A percentile compares a stretch with the other conserved stretches of the same genome.
These are phyloP conservation scores for Odocoileus hemionus DNA, from an alignment of 2,113 vertebrate species.

Conservation along the genomic window DNA sequence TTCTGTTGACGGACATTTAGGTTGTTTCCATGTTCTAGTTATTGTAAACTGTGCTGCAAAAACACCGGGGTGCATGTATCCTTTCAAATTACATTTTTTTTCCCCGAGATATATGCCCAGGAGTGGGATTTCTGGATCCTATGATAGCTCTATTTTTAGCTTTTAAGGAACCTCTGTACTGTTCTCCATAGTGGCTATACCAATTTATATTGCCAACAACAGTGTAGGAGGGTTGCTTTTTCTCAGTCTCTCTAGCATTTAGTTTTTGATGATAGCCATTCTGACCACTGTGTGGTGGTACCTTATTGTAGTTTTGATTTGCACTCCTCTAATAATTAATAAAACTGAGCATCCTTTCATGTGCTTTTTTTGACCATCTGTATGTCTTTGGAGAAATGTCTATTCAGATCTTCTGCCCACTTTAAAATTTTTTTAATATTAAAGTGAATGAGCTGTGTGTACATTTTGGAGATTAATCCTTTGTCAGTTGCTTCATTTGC, in stretches of 20 bases:
- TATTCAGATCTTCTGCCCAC: background rate
- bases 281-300: background rate
- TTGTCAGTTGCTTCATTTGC: background rate
- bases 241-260: background rate
- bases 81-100: background rate
- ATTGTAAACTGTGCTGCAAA: background rate
- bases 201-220: background rate
- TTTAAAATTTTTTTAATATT: fast-evolving
- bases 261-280: background rate
- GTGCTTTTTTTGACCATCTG: background rate
- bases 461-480: background rate
- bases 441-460: background rate
- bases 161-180: background rate
- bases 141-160: background rate
- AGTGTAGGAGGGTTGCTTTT: background rate
- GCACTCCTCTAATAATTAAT: background rate
- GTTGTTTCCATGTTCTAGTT: background rate
- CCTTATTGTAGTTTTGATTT: background rate
- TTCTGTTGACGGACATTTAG: background rate
- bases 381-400: background rate
- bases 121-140: background rate
- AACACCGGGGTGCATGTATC: fast-evolving
- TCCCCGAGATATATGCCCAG: background rate
- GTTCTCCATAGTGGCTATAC: background rate
- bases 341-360: background rate